A percentile compares a stretch with the other conserved stretches of the same genome.
phyloP scores from a whole-genome alignment of 2,113 vertebrate genomes.

The Python bivittatus region DNA sequence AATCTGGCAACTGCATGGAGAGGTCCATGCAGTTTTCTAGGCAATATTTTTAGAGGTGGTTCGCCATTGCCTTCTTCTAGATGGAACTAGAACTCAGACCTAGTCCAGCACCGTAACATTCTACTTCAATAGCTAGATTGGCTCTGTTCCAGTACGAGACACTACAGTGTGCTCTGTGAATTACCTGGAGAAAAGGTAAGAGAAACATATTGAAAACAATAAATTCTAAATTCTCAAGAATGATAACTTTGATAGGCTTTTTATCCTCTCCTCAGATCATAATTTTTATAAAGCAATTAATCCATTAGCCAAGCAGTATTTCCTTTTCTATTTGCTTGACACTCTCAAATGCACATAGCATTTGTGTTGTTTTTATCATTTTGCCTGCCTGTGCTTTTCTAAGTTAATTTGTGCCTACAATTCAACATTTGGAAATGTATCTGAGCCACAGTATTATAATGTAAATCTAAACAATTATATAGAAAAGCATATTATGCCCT shows the following conservation, averaged over 20 bases:
- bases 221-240: not conserved
- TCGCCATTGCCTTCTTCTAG: not conserved
- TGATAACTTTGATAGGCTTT: not conserved
- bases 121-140: not conserved
- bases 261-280: not conserved
- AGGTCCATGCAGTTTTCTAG: no score
- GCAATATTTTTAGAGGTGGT: no score
- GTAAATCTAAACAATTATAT: not conserved
- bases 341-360: not conserved
- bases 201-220: not conserved
- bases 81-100: not conserved
- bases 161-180: not conserved
- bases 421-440: not conserved
- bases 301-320: not conserved
- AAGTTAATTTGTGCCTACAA: not conserved
- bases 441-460: not conserved
- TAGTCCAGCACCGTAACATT: not conserved
- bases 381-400: not conserved
- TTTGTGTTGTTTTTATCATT: not conserved
- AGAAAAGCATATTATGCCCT: not conserved
- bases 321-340: not conserved
- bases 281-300: not conserved
- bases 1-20: no score
- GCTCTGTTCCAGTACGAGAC: not conserved
- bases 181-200: not conserved